A percentile compares a stretch with the other conserved stretches of the same genome.
phyloP scores from a whole-genome alignment of 37 sponge, comb jelly and placozoan species.

The Petrosia ficiformis region DNA sequence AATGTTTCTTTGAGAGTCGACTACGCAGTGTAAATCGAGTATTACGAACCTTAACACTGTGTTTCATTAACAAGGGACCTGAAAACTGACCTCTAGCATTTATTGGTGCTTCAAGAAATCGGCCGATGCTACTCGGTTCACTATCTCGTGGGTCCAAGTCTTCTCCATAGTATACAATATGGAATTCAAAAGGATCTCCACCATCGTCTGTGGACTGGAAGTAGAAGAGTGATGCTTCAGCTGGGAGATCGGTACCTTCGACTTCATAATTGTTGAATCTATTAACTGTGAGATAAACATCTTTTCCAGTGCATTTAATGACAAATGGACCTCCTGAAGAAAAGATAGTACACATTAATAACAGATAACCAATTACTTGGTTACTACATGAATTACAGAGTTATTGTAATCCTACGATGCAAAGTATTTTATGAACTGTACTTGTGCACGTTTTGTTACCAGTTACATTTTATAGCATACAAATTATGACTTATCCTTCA shows the following conservation, averaged over 20 bases:
- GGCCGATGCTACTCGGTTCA: not conserved
- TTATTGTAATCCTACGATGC: no score
- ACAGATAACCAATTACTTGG: no score
- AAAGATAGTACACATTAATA: no score
- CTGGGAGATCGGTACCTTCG: not conserved
- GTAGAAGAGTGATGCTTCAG: slow-evolving; percentile 14
- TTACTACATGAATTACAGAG: no score
- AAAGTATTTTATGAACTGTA: no score
- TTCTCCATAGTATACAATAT: slow-evolving; percentile 24
- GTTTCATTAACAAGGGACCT: slow-evolving; percentile 36
- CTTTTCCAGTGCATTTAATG: not conserved
- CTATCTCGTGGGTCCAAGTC: not conserved
- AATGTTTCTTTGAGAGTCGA: slow-evolving; percentile 7
- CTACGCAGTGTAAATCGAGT: slow-evolving; percentile 33
- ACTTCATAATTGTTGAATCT: slow-evolving; percentile 6
- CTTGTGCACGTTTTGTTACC: no score
- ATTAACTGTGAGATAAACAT: slow-evolving; percentile 21
- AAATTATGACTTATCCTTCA: no score
- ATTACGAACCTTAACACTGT: slow-evolving; percentile 9
- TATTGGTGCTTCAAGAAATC: slow-evolving; percentile 41
- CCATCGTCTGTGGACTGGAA: slow-evolving; percentile 15
- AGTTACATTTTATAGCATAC: no score
- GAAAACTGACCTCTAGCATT: slow-evolving; percentile 10
- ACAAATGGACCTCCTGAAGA: slow-evolving; percentile 24
- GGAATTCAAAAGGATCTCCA: slow-evolving; percentile 1